phyloP scores from a whole-genome alignment of 2,888 invertebrate species.

The Andricus quercusramuli region DNA sequence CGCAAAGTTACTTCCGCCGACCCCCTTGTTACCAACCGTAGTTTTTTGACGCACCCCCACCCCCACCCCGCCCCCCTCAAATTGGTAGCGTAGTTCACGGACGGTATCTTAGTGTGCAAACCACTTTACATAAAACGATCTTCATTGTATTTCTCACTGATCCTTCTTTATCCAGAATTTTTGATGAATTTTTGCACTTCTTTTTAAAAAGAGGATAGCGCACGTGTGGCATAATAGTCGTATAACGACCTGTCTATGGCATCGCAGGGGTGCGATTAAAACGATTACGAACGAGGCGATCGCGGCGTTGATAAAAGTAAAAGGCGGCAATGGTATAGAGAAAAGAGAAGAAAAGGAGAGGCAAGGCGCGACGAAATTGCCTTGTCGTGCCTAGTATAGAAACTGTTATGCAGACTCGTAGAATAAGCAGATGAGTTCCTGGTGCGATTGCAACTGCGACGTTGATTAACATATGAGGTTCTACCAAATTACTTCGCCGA shows the following conservation, averaged over 20 bases:
- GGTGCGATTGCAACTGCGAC: conserved; percentile 57
- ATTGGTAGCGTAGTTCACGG: too few relatives aligned
- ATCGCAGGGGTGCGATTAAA: conserved; percentile 49
- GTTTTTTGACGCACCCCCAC: too few relatives aligned
- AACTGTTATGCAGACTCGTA: conserved; percentile 7
- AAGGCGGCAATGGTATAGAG: conserved; percentile 9
- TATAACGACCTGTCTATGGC: conserved; percentile 49
- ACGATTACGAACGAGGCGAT: conserved; percentile 53
- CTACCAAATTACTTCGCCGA: conserved; percentile 56
- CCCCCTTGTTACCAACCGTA: too few relatives aligned
- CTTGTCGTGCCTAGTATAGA: conserved; percentile 49
- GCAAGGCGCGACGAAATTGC: conserved; percentile 53
- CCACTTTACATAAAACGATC: too few relatives aligned
- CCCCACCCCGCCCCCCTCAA: too few relatives aligned
- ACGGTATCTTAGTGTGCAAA: too few relatives aligned
- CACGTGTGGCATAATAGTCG: conserved; percentile 43
- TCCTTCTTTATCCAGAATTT: not conserved
- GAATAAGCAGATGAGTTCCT: conserved; percentile 57
- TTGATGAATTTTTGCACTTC: not conserved
- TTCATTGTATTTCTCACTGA: too few relatives aligned
- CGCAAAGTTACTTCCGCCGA: too few relatives aligned
- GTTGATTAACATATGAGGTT: conserved; percentile 62
- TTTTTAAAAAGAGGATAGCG: not conserved
- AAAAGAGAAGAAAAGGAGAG: conserved; percentile 22
- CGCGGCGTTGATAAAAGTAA: conserved; percentile 55